These are phyloP conservation scores for Oryzias javanicus DNA, from an alignment of 2,113 vertebrate genomes.

Conservation along the genomic window DNA sequence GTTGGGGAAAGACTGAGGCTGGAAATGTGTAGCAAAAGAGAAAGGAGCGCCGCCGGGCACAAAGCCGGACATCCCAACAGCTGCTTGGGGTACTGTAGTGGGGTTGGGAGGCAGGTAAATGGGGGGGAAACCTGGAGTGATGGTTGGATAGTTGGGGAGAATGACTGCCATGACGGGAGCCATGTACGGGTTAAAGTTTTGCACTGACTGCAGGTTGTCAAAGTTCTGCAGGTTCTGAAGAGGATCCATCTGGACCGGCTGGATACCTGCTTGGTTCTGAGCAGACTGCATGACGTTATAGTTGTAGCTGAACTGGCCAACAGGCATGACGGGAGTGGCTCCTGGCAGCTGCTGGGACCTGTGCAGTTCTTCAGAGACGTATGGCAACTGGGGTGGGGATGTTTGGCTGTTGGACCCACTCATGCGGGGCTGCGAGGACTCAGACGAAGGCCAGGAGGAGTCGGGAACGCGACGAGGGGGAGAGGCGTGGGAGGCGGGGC, in stretches of 20 bases:
- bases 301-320: constrained; percentile 58
- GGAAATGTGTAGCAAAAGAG: constrained; percentile 40
- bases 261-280: constrained; percentile 49
- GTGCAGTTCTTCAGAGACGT: constrained; percentile 43
- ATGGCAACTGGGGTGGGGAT: constrained; percentile 58
- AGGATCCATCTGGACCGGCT: constrained; percentile 54
- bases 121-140: constrained; percentile 58
- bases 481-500: constrained; percentile 50
- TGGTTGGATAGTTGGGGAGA: constrained; percentile 73
- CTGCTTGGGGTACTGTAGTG: constrained; percentile 41
- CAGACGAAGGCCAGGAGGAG: constrained; percentile 70
- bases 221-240: constrained; percentile 57
- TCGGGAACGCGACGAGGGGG: constrained; percentile 40
- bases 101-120: constrained; percentile 51
- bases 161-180: constrained; percentile 77
- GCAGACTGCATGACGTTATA: constrained; percentile 50
- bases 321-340: constrained; percentile 32
- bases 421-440: constrained; percentile 62
- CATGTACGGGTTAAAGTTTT: constrained; percentile 63
- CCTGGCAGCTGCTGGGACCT: constrained; percentile 37
- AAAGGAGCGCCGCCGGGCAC: constrained; percentile 39
- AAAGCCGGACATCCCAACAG: constrained; percentile 43
- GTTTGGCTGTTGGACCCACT: constrained; percentile 47
- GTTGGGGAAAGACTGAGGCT: constrained; percentile 18
- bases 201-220: constrained; percentile 47